Conservation (phyloP, 2,113 vertebrate species). For the Meleagris gallopavo region DNA sequence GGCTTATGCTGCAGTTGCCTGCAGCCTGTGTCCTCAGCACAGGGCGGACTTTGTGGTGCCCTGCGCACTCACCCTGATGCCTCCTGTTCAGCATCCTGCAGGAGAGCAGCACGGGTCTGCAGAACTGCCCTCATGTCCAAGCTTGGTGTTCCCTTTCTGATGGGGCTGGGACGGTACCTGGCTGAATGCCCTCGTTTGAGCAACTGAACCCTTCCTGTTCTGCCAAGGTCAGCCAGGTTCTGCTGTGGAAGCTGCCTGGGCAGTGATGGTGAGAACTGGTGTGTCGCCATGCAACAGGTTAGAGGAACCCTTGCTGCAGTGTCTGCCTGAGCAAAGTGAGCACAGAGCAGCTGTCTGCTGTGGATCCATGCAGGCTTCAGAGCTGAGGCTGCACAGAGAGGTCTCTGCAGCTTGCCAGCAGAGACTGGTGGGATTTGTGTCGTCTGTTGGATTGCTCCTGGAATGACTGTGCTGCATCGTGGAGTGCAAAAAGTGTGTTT, state of each 20-base stretch:
- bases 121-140: background rate
- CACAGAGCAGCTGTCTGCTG: background rate
- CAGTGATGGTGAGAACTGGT: rapidly evolving
- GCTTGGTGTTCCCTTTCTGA: background rate
- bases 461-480: background rate
- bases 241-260: rapidly evolving
- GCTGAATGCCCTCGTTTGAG: rapidly evolving
- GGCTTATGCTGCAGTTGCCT: background rate
- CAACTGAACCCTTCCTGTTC: background rate
- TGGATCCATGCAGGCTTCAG: background rate
- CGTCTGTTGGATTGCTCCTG: rapidly evolving
- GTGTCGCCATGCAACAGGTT: rapidly evolving
- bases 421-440: background rate
- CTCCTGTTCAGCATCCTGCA: rapidly evolving
- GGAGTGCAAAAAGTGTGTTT: background rate
- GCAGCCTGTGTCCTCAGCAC: background rate
- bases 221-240: rapidly evolving
- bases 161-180: rapidly evolving
- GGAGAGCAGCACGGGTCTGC: background rate
- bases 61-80: rapidly evolving
- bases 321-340: background rate
- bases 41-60: background rate
- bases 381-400: background rate
- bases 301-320: rapidly evolving
- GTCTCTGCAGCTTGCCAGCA: background rate